phyloP scores from a whole-genome alignment of 1,140 invertebrate genomes.

The Drosophila elegans region DNA sequence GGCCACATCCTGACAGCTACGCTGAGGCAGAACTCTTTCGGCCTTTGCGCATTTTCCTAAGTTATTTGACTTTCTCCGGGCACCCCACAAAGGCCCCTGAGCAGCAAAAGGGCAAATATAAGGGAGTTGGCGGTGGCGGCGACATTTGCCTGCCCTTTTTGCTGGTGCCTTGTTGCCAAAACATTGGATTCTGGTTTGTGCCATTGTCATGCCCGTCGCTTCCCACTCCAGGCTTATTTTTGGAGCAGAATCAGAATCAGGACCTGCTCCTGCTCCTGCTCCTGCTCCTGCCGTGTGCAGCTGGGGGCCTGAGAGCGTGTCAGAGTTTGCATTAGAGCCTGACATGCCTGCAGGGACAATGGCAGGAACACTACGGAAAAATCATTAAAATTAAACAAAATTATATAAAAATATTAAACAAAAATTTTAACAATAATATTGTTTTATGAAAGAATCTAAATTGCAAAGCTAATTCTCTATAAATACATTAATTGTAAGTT shows the following conservation, averaged over 20 bases:
- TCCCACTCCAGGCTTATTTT: conserved; percentile 29
- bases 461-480: no score
- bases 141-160: conserved; percentile 37
- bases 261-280: no score
- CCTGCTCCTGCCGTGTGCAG: conserved; percentile 33
- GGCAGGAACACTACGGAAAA: conserved; percentile 18
- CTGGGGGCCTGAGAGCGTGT: conserved; percentile 61
- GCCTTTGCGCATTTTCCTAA: conserved; percentile 72
- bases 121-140: conserved; percentile 11
- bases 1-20: conserved; percentile 48
- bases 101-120: conserved; percentile 66
- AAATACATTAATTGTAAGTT: no score
- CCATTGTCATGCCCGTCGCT: conserved; percentile 56
- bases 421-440: no score
- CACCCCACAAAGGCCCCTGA: conserved; percentile 51
- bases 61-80: conserved; percentile 71
- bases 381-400: no score
- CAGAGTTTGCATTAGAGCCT: conserved; percentile 75
- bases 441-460: no score
- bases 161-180: conserved; percentile 56
- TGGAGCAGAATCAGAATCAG: conserved; percentile 11
- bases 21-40: conserved; percentile 50
- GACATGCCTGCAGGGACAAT: conserved; percentile 77
- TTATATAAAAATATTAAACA: no score
- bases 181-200: conserved; percentile 55